Evolutionary conservation across 2,797 vertebrate species (phyloP), one percentile per base, ranked within the genome.

Genomic region (Labeo calbasu): DNA sequence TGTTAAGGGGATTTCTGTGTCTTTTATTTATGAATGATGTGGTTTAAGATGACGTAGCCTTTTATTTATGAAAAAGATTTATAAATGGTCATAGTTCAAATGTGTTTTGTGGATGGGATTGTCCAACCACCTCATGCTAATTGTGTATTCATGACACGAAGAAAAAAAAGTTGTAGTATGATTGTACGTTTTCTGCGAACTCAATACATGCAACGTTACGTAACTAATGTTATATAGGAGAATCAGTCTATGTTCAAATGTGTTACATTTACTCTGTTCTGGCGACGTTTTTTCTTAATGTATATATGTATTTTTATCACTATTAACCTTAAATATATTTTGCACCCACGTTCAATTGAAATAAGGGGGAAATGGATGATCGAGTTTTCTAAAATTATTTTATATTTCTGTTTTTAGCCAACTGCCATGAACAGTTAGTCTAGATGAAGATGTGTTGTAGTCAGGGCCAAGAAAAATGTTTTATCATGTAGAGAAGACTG

Each of bases 301-400:
- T 96, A 95, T 93, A 94, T 94, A 94, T 95, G 94, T 95, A 96
- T 96, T 95, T 94, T 95, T 93, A 95, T 94, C 93, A 94, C 92
- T 94, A 93, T 91, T 92, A 94, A 93, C 93, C 93, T 95, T 94
- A 96, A 96, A 95, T 86, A 79, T 82, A 94, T 95, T 93, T 89
- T 91, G 93, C 94, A 92, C 91, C 94, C 78, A 94, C 92, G 93
- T 95, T 94, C 94, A 93, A 95, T 91, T 94, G 93, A 94, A 84
- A 77, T 95, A 93, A 84, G 92, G 92, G 93, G 93, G 93, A 76
- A 94, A 93, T 92, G 13, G 70, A 53, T 32, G 59, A 36, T 65
- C 21, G 46, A 72, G 40, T 75, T 85, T 76, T 66, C 84, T 73
- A 72, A 46, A 69, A 72, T 81, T 10, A 53, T 82, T 84, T 85